Conservation (phyloP, 2,888 invertebrate genomes). For the Tetropium fuscum region DNA sequence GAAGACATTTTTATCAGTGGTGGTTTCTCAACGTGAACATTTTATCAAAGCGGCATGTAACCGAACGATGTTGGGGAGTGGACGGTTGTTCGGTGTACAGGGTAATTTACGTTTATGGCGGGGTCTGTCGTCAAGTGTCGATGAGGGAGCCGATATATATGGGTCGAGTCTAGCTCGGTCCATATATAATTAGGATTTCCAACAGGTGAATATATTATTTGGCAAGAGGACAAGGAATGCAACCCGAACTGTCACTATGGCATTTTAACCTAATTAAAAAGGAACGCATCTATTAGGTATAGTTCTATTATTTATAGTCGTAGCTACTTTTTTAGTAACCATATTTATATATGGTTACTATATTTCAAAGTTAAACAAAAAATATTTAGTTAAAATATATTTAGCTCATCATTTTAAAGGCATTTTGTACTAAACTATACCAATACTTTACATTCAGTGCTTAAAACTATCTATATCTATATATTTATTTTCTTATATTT, state of each 20-base stretch:
- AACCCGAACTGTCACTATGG: conserved; percentile 28
- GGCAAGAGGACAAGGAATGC: conserved; percentile 38
- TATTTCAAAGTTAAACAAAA: too few relatives aligned
- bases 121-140: conserved; percentile 43
- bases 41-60: conserved; percentile 33
- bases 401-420: too few relatives aligned
- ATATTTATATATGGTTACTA: too few relatives aligned
- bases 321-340: too few relatives aligned
- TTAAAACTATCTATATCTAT: too few relatives aligned
- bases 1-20: conserved; percentile 43
- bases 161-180: conserved; percentile 28
- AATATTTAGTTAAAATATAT: too few relatives aligned
- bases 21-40: conserved; percentile 37
- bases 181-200: conserved; percentile 28
- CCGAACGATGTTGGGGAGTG: conserved; percentile 17
- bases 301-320: too few relatives aligned
- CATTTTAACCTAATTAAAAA: conserved; percentile 48
- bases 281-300: conserved; percentile 22
- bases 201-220: conserved; percentile 41
- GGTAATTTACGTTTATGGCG: conserved; percentile 43
- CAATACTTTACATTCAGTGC: too few relatives aligned
- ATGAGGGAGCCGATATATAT: conserved; percentile 41
- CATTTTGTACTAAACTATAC: too few relatives aligned
- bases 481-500: too few relatives aligned
- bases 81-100: conserved; percentile 18